A percentile compares a stretch with the other conserved stretches of the same genome.
Conservation (phyloP, 2,797 vertebrate species). For the Rhyacichthys aspro region DNA sequence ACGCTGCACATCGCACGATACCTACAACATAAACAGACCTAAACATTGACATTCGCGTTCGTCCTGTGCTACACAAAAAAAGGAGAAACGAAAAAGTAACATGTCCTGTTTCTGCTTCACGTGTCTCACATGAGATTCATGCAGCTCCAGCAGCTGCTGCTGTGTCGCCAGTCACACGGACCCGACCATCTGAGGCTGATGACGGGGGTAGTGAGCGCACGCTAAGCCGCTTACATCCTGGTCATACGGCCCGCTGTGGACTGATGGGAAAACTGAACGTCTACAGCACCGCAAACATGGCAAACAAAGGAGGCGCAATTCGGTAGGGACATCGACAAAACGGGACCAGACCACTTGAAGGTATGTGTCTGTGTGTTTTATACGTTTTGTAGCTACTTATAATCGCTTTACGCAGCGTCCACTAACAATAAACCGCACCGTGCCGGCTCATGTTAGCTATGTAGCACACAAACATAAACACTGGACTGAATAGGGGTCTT, state of each 20-base stretch:
- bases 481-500: not conserved
- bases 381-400: not conserved
- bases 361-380: conserved; percentile 52
- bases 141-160: conserved; percentile 44
- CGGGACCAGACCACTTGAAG: conserved; percentile 56
- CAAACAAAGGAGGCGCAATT: conserved; percentile 29
- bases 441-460: conserved; percentile 4
- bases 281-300: conserved; percentile 47
- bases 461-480: not conserved
- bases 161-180: conserved; percentile 41
- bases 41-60: not conserved
- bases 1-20: conserved; percentile 1
- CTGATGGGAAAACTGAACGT: conserved; percentile 41
- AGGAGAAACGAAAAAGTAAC: not conserved
- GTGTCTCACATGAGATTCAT: not conserved
- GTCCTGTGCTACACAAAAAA: not conserved
- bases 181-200: conserved; percentile 60
- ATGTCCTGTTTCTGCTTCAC: conserved; percentile 1
- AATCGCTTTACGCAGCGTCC: not conserved
- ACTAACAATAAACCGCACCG: not conserved
- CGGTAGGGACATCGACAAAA: conserved; percentile 38
- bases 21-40: not conserved
- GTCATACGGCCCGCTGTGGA: conserved; percentile 48
- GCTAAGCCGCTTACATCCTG: conserved; percentile 70
- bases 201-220: conserved; percentile 41